Percentiles rank a stretch among this genome's conserved stretches.
Evolutionary conservation across 2,888 invertebrate species (phyloP).

Genomic region (Abrostola triplasia): DNA sequence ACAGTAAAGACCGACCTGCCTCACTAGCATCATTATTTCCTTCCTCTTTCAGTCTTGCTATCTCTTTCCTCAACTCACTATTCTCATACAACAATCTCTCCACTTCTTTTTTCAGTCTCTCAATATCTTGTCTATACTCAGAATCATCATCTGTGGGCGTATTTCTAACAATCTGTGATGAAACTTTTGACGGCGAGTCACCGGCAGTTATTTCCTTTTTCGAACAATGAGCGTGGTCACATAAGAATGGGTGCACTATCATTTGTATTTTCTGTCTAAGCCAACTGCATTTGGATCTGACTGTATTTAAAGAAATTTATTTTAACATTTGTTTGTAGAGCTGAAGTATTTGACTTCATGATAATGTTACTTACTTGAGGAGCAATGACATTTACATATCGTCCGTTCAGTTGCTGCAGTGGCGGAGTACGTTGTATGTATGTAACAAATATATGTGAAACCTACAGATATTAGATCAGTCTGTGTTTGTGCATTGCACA

Average conservation of each 20-base stretch:
- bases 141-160: constrained; percentile 28
- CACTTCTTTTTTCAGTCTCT: constrained; percentile 65
- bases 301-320: constrained; percentile 10
- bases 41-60: constrained; percentile 61
- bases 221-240: constrained; percentile 54
- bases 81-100: constrained; percentile 70
- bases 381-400: not conserved
- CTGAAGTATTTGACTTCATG: not conserved
- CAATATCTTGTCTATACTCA: constrained; percentile 60
- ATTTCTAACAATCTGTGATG: constrained; percentile 11
- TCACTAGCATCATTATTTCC: constrained; percentile 36
- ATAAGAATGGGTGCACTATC: constrained; percentile 59
- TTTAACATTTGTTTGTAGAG: constrained; percentile 2
- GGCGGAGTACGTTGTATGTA: not conserved
- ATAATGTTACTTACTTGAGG: not conserved
- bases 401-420: not conserved
- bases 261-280: constrained; percentile 43
- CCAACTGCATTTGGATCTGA: constrained; percentile 42
- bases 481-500: not conserved
- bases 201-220: constrained; percentile 38
- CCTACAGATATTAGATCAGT: constrained; percentile 1
- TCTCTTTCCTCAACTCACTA: constrained; percentile 70
- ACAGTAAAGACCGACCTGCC: constrained; percentile 56
- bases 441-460: constrained; percentile 2
- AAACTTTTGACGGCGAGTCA: not conserved